These are phyloP conservation scores for Hyalella azteca DNA, from an alignment of 2,888 invertebrate genomes.

Conservation along the genomic window DNA sequence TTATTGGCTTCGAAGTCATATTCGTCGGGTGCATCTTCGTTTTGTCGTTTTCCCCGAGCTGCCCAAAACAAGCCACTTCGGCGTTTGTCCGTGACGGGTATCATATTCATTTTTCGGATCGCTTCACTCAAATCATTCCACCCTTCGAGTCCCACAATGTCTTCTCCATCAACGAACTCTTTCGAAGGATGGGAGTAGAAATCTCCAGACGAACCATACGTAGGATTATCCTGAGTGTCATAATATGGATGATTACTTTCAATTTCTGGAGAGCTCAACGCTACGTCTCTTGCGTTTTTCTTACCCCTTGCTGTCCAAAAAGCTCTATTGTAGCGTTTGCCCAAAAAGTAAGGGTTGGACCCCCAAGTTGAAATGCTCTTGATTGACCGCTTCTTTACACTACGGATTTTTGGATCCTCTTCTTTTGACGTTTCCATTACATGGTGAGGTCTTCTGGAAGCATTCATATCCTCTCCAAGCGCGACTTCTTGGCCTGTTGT, in stretches of 20 bases:
- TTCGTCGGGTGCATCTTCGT: background rate
- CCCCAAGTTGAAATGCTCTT: constrained; percentile 4
- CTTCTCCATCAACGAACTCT: background rate
- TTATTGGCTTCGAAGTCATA: background rate
- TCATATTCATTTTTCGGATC: background rate
- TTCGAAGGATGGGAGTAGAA: background rate
- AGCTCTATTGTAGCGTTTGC: constrained; percentile 2
- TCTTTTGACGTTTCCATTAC: background rate
- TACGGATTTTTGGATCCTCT: background rate
- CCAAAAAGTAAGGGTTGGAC: constrained; percentile 10
- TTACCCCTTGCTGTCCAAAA: constrained; percentile 16
- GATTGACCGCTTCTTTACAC: background rate
- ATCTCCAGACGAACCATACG: background rate
- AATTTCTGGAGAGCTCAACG: background rate
- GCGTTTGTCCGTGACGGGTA: background rate
- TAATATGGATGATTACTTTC: constrained; percentile 2
- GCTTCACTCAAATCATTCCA: background rate
- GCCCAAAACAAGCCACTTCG: constrained; percentile 5
- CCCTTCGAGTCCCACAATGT: background rate
- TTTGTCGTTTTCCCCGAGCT: background rate
- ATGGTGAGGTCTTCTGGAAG: background rate
- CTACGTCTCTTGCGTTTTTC: background rate
- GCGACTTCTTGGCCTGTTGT: background rate
- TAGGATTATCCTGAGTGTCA: background rate
- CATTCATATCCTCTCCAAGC: background rate